A percentile compares a stretch with the other conserved stretches of the same genome.
phyloP scores from a whole-genome alignment of 2,797 vertebrate species.

The Enteromius mattozi region DNA sequence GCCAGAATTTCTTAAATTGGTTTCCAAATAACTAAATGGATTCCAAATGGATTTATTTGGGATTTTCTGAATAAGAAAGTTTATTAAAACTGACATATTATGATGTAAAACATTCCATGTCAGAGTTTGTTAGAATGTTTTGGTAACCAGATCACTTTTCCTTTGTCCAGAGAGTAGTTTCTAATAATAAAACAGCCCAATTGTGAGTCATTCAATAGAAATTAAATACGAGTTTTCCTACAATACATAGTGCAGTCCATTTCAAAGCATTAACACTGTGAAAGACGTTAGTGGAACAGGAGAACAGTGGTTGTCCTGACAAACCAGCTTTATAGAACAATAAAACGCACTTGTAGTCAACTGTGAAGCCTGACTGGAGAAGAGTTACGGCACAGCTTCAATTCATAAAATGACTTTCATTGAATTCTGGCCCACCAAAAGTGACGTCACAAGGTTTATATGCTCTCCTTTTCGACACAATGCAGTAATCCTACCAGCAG shows the following conservation, averaged over 20 bases:
- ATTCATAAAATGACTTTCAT: constrained; percentile 57
- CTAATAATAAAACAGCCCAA: not conserved
- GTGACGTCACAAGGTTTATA: constrained; percentile 60
- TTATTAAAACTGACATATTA: not conserved
- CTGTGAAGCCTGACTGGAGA: constrained; percentile 50
- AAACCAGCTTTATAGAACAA: constrained; percentile 54
- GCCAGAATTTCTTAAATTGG: not conserved
- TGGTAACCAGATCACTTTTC: not conserved
- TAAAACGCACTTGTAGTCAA: constrained; percentile 58
- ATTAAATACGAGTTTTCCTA: constrained; percentile 13
- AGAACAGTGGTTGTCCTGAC: constrained; percentile 14
- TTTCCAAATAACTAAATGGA: not conserved
- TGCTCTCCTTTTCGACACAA: constrained; percentile 34
- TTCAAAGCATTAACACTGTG: constrained; percentile 18
- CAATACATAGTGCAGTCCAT: not conserved
- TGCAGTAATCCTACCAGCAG: constrained; percentile 26
- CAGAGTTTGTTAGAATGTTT: not conserved
- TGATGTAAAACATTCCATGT: not conserved
- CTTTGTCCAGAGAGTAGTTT: not conserved
- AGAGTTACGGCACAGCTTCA: constrained; percentile 51
- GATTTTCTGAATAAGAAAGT: not conserved
- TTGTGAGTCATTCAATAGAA: constrained; percentile 5
- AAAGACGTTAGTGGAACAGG: constrained; percentile 26
- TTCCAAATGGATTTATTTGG: not conserved
- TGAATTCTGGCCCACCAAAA: constrained; percentile 50